A percentile compares a stretch with the other conserved stretches of the same genome.
phyloP scores from a whole-genome alignment of 2,888 invertebrate genomes.

The Zele albiditarsus region DNA sequence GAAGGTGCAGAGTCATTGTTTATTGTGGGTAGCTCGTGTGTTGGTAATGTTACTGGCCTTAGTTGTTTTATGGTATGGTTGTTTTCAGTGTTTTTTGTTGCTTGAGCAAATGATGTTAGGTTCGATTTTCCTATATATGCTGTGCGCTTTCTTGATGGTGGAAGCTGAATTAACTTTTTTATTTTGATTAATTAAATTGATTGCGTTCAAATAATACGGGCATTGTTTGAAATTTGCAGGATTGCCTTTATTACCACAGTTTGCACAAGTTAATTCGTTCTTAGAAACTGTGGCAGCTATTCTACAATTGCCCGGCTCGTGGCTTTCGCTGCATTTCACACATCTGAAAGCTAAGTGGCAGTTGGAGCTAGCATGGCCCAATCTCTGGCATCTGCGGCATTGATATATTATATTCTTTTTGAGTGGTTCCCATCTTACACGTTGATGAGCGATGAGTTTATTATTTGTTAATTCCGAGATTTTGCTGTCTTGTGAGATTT shows the following conservation, averaged over 20 bases:
- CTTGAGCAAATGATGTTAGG: no score
- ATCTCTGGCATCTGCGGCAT: slow-evolving; percentile 42
- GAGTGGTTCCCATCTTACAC: slow-evolving; percentile 24
- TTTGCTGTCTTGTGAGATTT: neutral
- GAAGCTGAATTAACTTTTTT: neutral
- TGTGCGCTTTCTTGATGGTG: no score
- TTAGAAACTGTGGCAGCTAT: neutral
- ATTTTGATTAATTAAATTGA: no score
- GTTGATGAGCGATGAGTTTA: neutral
- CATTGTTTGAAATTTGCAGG: slow-evolving; percentile 44
- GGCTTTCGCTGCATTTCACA: slow-evolving; percentile 40
- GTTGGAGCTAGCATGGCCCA: slow-evolving; percentile 38
- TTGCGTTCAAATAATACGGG: slow-evolving; percentile 2
- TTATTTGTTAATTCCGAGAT: neutral
- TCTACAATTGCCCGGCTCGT: slow-evolving; percentile 24
- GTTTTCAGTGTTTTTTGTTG: no score
- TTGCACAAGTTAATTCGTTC: slow-evolving; percentile 30
- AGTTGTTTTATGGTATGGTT: no score
- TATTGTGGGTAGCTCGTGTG: no score
- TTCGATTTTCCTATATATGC: no score
- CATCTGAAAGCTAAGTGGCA: slow-evolving; percentile 40
- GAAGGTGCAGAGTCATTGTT: no score
- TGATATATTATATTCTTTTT: slow-evolving; percentile 13
- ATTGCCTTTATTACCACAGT: slow-evolving; percentile 36
- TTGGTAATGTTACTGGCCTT: no score